Base-by-base conservation (phyloP, 2,113 vertebrate species). In the Ornithorhynchus anatinus region DNA sequence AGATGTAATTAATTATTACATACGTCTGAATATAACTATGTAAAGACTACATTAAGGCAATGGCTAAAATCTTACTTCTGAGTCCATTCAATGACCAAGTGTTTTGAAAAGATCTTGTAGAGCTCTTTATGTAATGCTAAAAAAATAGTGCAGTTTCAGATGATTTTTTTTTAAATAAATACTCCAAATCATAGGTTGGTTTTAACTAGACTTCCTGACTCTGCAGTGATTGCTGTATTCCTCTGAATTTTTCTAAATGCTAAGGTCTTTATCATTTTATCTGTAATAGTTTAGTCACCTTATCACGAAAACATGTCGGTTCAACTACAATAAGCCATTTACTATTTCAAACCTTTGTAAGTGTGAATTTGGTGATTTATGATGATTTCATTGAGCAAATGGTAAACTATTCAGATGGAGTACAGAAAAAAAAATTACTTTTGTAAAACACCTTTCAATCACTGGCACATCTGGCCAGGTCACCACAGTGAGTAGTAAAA, bases 141-240 rank as follows among this genome's bases (percentile, higher is more conserved):
- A 92, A 94, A 90, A 89, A 82, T 57, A 70, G 86, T 80, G 72
- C 27, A 47, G 32, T 81, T 92, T 84, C 63, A 58, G 61, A 58
- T 52, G 54, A 66, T 70, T 48, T 39, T 53, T 76, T 33, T 82
- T 88, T 81, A 63, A 57, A 75, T 70, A 84, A 89, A 84, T 91
- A 86, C 69, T 91, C 81, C 84, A 94, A 93, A 86, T 90, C 89
- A 91, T 88, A 91, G 69, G 59, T 83, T 86, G 84, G 86, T 85
- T 86, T 84, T 68, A 47, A 61, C 48, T 70, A 89, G 89, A 90
- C 89, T 90, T 86, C 66, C 73, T 89, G 86, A 37, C 80, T 88
- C 78, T 86, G 53, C 0, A 1, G 25, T 84, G 84, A 80, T 89
- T 89, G 77, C 81, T 75, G 44, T 53, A 47, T 70, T 86, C 1